phyloP scores from a whole-genome alignment of 2,113 vertebrate species.

The Grammomys dolichurus region DNA sequence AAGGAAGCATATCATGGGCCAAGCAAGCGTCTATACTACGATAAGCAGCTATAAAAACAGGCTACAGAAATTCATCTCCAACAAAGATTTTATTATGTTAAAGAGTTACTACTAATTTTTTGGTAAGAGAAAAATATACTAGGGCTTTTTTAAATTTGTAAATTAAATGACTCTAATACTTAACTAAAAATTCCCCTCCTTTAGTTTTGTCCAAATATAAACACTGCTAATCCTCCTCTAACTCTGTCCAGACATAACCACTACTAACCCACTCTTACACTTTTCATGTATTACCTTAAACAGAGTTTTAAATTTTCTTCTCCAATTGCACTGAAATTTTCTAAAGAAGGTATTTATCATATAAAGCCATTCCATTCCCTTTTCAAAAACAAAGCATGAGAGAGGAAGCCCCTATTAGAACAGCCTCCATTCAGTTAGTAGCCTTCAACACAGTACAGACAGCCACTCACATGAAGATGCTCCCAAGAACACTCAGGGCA shows the following conservation, averaged over 20 bases:
- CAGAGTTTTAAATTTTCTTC: not conserved
- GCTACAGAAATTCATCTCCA: not conserved
- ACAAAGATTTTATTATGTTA: not conserved
- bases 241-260: not conserved
- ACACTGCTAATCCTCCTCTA: not conserved
- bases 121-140: not conserved
- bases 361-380: not conserved
- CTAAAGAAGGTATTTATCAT: not conserved
- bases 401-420: not conserved
- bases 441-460: not conserved
- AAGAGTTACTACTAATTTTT: not conserved
- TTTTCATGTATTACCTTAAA: not conserved
- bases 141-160: not conserved
- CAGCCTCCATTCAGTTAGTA: not conserved
- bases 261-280: not conserved
- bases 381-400: not conserved
- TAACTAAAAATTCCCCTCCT: not conserved
- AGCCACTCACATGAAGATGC: not conserved
- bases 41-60: not conserved
- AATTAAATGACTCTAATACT: slow-evolving; percentile 1
- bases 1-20: not conserved
- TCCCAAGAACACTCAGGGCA: not conserved
- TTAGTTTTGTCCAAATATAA: slow-evolving; percentile 2
- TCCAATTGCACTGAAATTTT: not conserved
- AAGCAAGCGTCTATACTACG: not conserved